Conservation (phyloP, 2,797 vertebrate species). For the Hapalemur alaotrensis region DNA sequence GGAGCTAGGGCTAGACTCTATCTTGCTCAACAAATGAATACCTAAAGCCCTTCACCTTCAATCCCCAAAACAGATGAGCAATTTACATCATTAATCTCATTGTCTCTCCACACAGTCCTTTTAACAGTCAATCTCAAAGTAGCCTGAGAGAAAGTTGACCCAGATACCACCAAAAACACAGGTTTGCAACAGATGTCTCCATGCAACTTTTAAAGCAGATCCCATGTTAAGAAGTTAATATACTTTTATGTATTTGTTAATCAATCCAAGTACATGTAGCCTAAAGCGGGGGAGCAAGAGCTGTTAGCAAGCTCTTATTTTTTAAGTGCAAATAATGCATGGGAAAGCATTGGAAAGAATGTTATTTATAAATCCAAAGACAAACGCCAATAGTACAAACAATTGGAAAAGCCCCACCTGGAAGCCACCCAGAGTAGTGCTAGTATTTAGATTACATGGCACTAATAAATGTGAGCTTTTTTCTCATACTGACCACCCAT, state of each 20-base stretch:
- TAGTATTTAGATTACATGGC: neutral
- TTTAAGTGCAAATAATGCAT: neutral
- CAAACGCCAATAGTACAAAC: neutral
- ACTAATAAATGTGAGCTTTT: neutral
- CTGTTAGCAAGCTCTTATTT: neutral
- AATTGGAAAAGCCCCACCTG: neutral
- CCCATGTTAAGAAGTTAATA: neutral
- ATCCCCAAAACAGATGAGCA: neutral
- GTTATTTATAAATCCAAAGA: neutral
- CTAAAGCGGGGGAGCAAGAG: neutral
- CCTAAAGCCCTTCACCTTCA: neutral
- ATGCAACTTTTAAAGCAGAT: slow-evolving; percentile 1
- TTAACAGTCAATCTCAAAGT: slow-evolving; percentile 1
- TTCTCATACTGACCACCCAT: neutral
- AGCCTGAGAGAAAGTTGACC: slow-evolving; percentile 45
- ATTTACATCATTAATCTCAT: slow-evolving; percentile 1
- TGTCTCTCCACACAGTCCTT: neutral
- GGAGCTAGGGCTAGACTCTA: neutral
- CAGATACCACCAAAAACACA: slow-evolving; percentile 34
- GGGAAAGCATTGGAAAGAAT: neutral
- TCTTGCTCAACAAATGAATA: neutral
- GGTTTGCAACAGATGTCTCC: slow-evolving; percentile 41
- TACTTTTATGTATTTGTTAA: neutral
- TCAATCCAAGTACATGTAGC: neutral
- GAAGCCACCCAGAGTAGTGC: neutral